Evolutionary conservation across 2,888 invertebrate genomes (phyloP), one percentile per base, ranked within the genome.

Genomic region (Stenodema calcarata): DNA sequence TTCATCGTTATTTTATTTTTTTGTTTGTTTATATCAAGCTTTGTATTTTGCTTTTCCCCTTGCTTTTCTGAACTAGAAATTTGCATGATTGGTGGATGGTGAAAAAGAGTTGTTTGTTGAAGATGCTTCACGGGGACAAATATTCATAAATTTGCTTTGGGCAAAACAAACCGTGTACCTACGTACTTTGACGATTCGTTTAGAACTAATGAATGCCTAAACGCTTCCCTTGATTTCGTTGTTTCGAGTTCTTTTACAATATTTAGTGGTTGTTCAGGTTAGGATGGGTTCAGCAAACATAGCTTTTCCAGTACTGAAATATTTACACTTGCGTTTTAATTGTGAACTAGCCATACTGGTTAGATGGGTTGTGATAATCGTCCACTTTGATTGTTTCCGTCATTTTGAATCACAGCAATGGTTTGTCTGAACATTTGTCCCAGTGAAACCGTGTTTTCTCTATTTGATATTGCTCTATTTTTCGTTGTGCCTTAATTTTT

Each of bases 31-130:
- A 73, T 35, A 35, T 35, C 41, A 18, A n/a, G 73, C 73, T 73
- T n/a, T n/a, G n/a, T 73, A 35, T 73, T 73, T 16, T 16, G 50
- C 28, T 54, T 80, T 54, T n/a, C 47, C 80, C 54, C 47, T 30
- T 50, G 80, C 80, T 80, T 78, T 28, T 42, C 82, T 82, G 82
- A 82, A 82, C 82, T 82, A 82, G 82, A 82, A 82, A 82, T 82
- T 82, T 82, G 82, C 82, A 82, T 82, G 82, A 41, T 82, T 82
- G 82, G 82, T 82, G 82, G 70, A 62, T 54, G 80, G 78, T 78
- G 78, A 44, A 44, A 44, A 44, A 27, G 41, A 42, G 18, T 44
- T 42, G 28, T 50, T 50, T 14, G n/a, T 50, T 50, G 50, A n/a
- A 2, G 62, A 62, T 62, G 62, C 23, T 27, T 62, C 12, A 62